Evolutionary conservation across 2,888 invertebrate species (phyloP).

Genomic region (Caenorhabditis wallacei): DNA sequence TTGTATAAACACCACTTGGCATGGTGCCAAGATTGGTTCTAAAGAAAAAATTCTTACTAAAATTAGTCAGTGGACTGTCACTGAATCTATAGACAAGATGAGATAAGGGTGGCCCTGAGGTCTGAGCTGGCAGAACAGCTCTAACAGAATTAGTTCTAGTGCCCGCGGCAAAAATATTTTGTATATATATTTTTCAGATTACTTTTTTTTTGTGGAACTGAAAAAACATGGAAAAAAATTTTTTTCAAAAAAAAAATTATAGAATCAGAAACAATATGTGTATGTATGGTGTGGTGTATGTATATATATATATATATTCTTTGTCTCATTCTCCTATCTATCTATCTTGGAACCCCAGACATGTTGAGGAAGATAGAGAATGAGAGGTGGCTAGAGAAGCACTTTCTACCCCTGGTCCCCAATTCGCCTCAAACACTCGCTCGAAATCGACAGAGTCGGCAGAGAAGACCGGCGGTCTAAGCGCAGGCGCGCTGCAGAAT

Average conservation of each 20-base stretch:
- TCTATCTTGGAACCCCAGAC: slow-evolving; percentile 33
- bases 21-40: no score
- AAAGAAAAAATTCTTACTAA: no score
- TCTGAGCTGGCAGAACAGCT: no score
- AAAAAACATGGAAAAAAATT: background rate
- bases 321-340: background rate
- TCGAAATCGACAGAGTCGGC: background rate
- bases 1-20: no score
- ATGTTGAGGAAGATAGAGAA: slow-evolving; percentile 10
- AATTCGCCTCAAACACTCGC: background rate
- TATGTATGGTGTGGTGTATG: background rate
- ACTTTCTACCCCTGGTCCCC: slow-evolving; percentile 38
- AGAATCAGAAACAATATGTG: background rate
- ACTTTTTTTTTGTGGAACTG: no score
- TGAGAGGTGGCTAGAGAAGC: slow-evolving; percentile 25
- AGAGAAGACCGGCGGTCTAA: slow-evolving; percentile 15
- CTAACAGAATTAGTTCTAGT: no score
- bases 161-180: no score
- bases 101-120: no score
- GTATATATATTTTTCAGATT: no score
- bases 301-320: background rate
- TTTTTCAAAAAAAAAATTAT: no score
- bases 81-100: no score
- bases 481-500: slow-evolving; percentile 21
- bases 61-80: no score